These are phyloP conservation scores for Cassiopea xamachana DNA, from an alignment of 30 jellyfish, hydroid and myxozoan genomes.

Conservation along the genomic window DNA sequence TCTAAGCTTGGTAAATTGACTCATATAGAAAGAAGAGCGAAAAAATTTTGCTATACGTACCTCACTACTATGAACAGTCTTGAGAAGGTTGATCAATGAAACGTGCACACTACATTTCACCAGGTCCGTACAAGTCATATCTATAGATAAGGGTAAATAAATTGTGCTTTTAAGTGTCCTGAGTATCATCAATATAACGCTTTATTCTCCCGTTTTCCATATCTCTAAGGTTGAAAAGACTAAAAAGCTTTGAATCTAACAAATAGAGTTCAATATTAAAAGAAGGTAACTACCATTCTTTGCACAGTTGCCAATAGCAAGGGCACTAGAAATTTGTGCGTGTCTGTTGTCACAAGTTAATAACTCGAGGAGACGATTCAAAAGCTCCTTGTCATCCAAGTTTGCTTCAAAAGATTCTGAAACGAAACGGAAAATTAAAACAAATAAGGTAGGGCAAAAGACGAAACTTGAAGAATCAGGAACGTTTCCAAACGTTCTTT, in stretches of 20 bases:
- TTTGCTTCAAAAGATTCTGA: conserved; percentile 33
- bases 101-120: conserved; percentile 49
- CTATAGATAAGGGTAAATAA: neutral
- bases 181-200: too few species aligned
- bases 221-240: neutral
- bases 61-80: conserved; percentile 6
- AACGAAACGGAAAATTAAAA: neutral
- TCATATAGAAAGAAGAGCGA: neutral
- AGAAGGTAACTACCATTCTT: conserved; percentile 68
- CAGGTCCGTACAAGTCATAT: conserved; percentile 46
- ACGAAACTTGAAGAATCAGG: too few species aligned
- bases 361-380: conserved; percentile 70
- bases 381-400: conserved; percentile 31
- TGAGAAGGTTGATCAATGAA: conserved; percentile 19
- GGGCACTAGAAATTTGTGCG: conserved; percentile 83
- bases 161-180: too few species aligned
- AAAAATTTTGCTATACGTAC: neutral
- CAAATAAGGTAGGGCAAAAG: neutral
- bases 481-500: too few species aligned
- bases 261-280: too few species aligned
- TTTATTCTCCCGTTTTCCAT: too few species aligned
- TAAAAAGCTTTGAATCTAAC: neutral
- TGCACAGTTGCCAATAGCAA: conserved; percentile 92
- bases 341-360: conserved; percentile 69
- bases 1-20: too few species aligned